Evolutionary conservation across 2,113 vertebrate genomes (phyloP), one percentile per base, ranked within the genome.

Genomic region (Cnemophilus loriae): DNA sequence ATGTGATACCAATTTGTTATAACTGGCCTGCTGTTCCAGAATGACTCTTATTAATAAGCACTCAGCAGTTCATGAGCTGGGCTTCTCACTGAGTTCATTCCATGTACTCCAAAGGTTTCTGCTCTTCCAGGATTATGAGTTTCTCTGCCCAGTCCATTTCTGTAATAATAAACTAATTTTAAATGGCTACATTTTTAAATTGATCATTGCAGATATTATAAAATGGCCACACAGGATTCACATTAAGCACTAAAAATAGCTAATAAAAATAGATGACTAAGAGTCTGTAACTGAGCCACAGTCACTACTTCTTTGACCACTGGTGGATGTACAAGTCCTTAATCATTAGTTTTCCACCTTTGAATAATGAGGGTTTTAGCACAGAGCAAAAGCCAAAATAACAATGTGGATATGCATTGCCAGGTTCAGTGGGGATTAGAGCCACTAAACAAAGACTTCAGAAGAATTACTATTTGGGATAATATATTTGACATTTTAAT

Each of bases 401-500:
- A 61, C 69, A 28, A 39, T 61, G 39, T 61, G 39, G n/a, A 9
- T 61, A n/a, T 70, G n/a, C 18, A 8, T 27, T 93, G 89, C 91
- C 87, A 96, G 71, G 78, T 92, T 93, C 88, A 93, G 78, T 52
- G 78, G 77, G 83, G 87, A 88, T 88, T 82, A 89, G 68, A 96
- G 90, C 87, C 93, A 60, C 95, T 94, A 88, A 96, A 91, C 88
- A 95, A 95, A 94, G 93, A 88, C 94, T 71, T 93, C 39, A 87
- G 96, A 83, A 95, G 90, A 96, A 94, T 94, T 96, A 44, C 61
- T 83, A 13, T 83, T 90, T 91, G 83, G 65, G 53, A 68, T 79
- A 60, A 86, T 74, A 49, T 88, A 76, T 93, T 94, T 96, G 91
- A 84, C 52, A 84, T 97, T 89, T 95, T 96, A 93, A 97, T 96